Evolutionary conservation across 2,888 invertebrate species (phyloP).

Genomic region (Acanthopleura granulata): DNA sequence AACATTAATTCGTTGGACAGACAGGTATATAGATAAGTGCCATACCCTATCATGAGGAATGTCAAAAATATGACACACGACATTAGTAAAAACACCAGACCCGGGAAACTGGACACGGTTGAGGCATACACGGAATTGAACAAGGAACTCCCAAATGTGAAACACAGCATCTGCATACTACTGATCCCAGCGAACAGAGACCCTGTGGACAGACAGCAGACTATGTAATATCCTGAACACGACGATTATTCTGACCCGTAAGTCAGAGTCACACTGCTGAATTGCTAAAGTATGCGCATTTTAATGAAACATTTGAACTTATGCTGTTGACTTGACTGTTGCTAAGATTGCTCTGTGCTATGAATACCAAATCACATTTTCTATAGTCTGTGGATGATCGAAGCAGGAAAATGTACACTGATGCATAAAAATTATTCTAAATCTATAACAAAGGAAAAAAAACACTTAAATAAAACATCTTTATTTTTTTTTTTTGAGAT

Average conservation of each 20-base stretch:
- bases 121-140: background rate
- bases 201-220: background rate
- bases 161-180: background rate
- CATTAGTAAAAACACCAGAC: background rate
- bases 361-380: too few species aligned
- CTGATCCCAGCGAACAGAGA: background rate
- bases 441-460: too few species aligned
- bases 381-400: too few species aligned
- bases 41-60: too few species aligned
- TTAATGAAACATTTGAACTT: background rate
- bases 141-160: background rate
- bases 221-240: too few species aligned
- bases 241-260: background rate
- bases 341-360: background rate
- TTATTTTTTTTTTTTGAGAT: too few species aligned
- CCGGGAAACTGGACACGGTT: conserved; percentile 5
- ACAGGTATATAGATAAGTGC: too few species aligned
- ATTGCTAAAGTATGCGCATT: background rate
- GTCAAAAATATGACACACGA: background rate
- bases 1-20: too few species aligned
- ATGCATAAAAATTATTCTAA: too few species aligned
- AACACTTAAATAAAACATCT: too few species aligned
- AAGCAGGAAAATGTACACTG: too few species aligned
- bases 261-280: background rate
- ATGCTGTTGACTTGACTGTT: background rate